Conservation (phyloP, 2,113 vertebrate species). For the Poeciliopsis occidentalis region DNA sequence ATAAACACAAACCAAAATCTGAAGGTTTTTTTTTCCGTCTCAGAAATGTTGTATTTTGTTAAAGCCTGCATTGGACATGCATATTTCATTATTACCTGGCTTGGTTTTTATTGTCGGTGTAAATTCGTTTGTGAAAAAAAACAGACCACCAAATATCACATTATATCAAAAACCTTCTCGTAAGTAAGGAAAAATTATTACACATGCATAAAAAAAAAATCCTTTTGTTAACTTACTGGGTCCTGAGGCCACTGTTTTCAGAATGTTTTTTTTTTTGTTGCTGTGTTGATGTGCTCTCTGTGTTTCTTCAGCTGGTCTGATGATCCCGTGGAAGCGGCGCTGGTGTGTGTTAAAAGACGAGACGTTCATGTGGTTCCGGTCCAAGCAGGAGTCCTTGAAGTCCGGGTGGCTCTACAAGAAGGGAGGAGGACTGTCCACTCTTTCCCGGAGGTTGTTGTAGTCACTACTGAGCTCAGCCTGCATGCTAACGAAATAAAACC, state of each 20-base stretch:
- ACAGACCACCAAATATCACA: too few relatives aligned
- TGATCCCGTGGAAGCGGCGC: constrained; percentile 90
- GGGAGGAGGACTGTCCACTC: constrained; percentile 89
- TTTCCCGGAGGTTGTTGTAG: constrained; percentile 85
- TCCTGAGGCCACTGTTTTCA: neutral
- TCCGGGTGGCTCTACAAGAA: constrained; percentile 95
- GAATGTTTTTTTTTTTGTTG: too few relatives aligned
- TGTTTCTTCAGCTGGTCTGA: constrained; percentile 82
- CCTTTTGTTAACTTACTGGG: neutral
- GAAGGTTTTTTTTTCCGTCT: neutral
- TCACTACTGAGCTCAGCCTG: constrained; percentile 61
- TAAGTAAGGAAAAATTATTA: neutral
- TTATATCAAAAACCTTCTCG: too few relatives aligned
- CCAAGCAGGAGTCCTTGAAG: constrained; percentile 93
- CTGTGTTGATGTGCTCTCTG: neutral
- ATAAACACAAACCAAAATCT: neutral
- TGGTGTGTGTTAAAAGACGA: constrained; percentile 95
- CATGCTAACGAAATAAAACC: constrained; percentile 42
- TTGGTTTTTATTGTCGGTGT: neutral
- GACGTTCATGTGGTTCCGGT: constrained; percentile 96
- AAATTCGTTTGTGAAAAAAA: too few relatives aligned
- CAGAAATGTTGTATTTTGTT: neutral
- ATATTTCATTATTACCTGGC: neutral
- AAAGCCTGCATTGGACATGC: neutral
- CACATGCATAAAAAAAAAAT: neutral